A percentile compares a stretch with the other conserved stretches of the same genome.
phyloP scores from a whole-genome alignment of 2,113 vertebrate species.

The Morone saxatilis region DNA sequence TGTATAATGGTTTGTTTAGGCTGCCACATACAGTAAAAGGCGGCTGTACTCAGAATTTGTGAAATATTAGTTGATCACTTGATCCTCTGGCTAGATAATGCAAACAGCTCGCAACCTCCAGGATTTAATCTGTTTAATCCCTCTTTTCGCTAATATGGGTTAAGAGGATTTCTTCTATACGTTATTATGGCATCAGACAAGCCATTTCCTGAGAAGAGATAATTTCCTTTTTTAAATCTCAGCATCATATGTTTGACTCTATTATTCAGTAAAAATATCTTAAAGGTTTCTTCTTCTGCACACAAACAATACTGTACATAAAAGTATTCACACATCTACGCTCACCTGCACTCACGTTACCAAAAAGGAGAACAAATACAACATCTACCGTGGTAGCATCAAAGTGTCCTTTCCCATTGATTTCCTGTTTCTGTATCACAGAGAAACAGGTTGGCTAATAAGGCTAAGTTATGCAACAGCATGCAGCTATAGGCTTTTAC shows the following conservation, averaged over 20 bases:
- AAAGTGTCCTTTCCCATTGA: constrained; percentile 57
- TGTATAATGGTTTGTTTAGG: background rate
- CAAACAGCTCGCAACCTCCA: constrained; percentile 39
- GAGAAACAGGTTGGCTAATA: constrained; percentile 52
- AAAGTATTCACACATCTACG: background rate
- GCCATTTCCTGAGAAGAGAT: constrained; percentile 24
- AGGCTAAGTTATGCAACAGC: constrained; percentile 68
- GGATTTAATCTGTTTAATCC: constrained; percentile 65
- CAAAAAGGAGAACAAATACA: background rate
- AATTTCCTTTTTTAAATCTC: background rate
- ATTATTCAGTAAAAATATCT: background rate
- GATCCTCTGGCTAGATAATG: constrained; percentile 46
- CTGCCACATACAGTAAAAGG: background rate
- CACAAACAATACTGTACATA: background rate
- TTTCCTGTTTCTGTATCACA: constrained; percentile 64
- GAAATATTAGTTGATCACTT: constrained; percentile 52
- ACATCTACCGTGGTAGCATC: background rate
- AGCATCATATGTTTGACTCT: constrained; percentile 18
- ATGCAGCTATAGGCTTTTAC: constrained; percentile 63
- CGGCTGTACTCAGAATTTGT: constrained; percentile 6
- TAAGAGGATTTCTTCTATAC: constrained; percentile 68
- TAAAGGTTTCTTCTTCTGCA: background rate
- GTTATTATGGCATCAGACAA: constrained; percentile 35
- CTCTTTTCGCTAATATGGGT: constrained; percentile 47
- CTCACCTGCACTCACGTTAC: background rate